Conservation (phyloP, 2,888 invertebrate species). For the Drosophila testacea region DNA sequence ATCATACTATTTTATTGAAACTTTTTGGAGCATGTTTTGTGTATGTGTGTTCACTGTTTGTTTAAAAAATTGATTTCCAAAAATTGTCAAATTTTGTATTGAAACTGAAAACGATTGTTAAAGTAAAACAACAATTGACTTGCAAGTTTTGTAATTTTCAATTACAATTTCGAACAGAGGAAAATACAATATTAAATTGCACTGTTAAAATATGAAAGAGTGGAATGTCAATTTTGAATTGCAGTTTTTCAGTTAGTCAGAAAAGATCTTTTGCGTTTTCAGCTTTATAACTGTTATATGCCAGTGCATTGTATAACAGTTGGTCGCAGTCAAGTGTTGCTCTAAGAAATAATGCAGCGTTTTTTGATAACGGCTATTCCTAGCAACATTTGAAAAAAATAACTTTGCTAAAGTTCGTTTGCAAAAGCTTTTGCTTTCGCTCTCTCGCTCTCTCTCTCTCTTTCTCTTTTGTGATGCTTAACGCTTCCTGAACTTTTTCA, state of each 20-base stretch:
- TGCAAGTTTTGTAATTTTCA: not conserved
- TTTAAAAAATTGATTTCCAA: not conserved
- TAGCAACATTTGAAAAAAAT: constrained; percentile 12
- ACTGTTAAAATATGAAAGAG: not conserved
- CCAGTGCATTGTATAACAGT: constrained; percentile 16
- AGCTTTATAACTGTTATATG: constrained; percentile 11
- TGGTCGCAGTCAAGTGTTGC: constrained; percentile 1
- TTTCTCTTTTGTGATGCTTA: not conserved
- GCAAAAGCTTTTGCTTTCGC: constrained; percentile 18
- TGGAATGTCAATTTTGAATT: not conserved
- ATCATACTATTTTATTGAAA: not conserved
- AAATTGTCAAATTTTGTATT: not conserved
- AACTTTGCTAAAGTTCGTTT: constrained; percentile 16
- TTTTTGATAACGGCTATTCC: constrained; percentile 53
- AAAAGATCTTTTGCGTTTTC: constrained; percentile 6
- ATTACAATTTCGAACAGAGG: not conserved
- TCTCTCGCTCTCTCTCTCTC: constrained; percentile 2
- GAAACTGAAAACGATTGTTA: not conserved
- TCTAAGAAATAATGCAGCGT: constrained; percentile 2
- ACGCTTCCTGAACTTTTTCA: constrained; percentile 25
- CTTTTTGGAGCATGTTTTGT: not conserved
- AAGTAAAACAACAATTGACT: not conserved
- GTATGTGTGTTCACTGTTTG: not conserved
- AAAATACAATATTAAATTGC: not conserved
- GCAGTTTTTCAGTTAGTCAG: not conserved